A percentile compares a stretch with the other conserved stretches of the same genome.
Evolutionary conservation across 2,113 vertebrate species (phyloP).

Genomic region (Nerophis ophidion): DNA sequence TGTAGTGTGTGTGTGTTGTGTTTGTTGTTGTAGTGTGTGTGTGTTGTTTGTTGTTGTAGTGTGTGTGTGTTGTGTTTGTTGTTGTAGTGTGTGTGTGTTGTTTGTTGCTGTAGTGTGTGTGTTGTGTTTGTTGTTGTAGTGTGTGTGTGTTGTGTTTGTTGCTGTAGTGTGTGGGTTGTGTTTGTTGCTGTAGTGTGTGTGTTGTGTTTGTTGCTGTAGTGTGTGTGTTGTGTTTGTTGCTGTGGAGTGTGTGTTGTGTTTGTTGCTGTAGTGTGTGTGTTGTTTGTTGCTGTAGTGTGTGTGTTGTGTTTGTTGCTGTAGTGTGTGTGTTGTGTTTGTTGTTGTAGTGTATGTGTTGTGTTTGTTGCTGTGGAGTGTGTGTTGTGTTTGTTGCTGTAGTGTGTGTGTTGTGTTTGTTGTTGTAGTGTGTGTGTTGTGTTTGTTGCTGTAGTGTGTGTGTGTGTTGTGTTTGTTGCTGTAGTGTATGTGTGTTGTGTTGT

Average conservation of each 20-base stretch:
- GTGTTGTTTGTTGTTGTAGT: not conserved
- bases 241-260: no score
- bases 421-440: not conserved
- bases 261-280: no score
- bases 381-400: slow-evolving; percentile 1
- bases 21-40: slow-evolving; percentile 2
- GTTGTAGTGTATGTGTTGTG: no score
- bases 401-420: slow-evolving; percentile 1
- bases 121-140: no score
- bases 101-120: slow-evolving; percentile 4
- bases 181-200: slow-evolving; percentile 4
- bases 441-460: slow-evolving; percentile 2
- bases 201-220: slow-evolving; percentile 1
- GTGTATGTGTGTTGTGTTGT: not conserved
- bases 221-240: no score
- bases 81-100: not conserved
- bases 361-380: slow-evolving; percentile 4
- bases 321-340: no score
- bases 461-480: slow-evolving; percentile 4
- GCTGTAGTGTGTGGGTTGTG: not conserved
- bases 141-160: no score
- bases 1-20: not conserved
- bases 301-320: no score
- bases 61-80: slow-evolving; percentile 3
- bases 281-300: no score